These are phyloP conservation scores for Eucriotettix oculatus DNA, from an alignment of 2,888 invertebrate species.

Conservation along the genomic window DNA sequence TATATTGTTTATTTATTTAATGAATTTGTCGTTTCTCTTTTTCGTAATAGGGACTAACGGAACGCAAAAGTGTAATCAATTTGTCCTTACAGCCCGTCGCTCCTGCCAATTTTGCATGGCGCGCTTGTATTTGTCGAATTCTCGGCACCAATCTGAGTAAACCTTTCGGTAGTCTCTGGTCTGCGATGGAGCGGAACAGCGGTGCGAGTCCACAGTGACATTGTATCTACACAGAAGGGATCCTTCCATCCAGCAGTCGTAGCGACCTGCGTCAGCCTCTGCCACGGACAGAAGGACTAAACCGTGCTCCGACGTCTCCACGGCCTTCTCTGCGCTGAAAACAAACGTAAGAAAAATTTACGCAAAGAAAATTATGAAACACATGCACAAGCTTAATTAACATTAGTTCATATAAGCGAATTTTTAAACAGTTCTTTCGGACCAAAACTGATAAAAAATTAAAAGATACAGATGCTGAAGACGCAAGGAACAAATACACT, in stretches of 20 bases:
- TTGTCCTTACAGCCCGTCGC: conserved; percentile 49
- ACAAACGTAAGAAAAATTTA: conserved; percentile 10
- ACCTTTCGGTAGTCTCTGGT: conserved; percentile 88
- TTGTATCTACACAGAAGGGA: conserved; percentile 79
- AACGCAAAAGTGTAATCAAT: no score
- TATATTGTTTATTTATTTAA: no score
- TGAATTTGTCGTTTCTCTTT: no score
- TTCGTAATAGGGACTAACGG: no score
- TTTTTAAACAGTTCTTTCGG: no score
- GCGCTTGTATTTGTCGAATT: conserved; percentile 91
- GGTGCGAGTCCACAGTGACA: conserved; percentile 86
- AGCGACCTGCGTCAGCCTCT: conserved; percentile 79
- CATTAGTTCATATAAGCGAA: no score
- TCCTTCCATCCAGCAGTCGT: conserved; percentile 82
- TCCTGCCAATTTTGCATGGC: conserved; percentile 93
- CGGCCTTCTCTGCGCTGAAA: conserved; percentile 72
- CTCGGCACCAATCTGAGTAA: conserved; percentile 97
- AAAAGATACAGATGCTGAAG: no score
- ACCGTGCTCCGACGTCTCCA: conserved; percentile 83
- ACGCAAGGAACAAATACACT: no score
- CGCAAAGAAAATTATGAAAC: conserved; percentile 24
- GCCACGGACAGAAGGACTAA: conserved; percentile 77
- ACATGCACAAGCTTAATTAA: no score
- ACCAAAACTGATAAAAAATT: no score
- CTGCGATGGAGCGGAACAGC: conserved; percentile 79